A percentile compares a stretch with the other conserved stretches of the same genome.
phyloP scores from a whole-genome alignment of 2,113 vertebrate genomes.

The Astur gentilis region DNA sequence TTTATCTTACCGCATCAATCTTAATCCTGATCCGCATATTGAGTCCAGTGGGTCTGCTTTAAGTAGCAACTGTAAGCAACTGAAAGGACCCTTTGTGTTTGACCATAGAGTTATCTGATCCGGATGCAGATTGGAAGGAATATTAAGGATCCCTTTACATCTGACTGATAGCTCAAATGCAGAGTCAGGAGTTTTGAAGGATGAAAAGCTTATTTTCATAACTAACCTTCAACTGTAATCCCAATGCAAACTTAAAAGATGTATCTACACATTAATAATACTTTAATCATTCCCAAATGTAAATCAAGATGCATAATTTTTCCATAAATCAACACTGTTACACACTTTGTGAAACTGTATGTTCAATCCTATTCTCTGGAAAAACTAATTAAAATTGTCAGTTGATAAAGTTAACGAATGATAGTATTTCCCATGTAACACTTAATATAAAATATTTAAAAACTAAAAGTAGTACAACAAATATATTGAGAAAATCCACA shows the following conservation, averaged over 20 bases:
- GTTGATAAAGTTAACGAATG: not conserved
- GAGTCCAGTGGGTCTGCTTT: not conserved
- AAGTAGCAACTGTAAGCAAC: not conserved
- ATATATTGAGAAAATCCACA: conserved; percentile 14
- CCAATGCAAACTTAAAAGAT: conserved; percentile 35
- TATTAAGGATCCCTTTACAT: not conserved
- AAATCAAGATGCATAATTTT: conserved; percentile 46
- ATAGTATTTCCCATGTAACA: not conserved
- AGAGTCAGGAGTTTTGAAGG: not conserved
- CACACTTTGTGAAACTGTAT: not conserved
- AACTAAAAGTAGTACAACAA: not conserved
- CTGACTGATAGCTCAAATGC: not conserved
- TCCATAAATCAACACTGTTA: conserved; percentile 39
- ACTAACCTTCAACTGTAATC: conserved; percentile 27
- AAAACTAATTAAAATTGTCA: conserved; percentile 53
- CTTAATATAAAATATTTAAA: conserved; percentile 35
- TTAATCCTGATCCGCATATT: not conserved
- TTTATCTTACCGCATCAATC: not conserved
- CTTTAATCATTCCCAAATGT: conserved; percentile 53
- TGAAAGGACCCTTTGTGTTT: not conserved
- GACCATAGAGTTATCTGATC: not conserved
- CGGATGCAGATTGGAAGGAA: not conserved
- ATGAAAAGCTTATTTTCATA: conserved; percentile 34
- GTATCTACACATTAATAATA: conserved; percentile 49
- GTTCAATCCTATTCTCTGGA: not conserved